Evolutionary conservation across 2,113 vertebrate species (phyloP).

Genomic region (Muntiacus reevesi): DNA sequence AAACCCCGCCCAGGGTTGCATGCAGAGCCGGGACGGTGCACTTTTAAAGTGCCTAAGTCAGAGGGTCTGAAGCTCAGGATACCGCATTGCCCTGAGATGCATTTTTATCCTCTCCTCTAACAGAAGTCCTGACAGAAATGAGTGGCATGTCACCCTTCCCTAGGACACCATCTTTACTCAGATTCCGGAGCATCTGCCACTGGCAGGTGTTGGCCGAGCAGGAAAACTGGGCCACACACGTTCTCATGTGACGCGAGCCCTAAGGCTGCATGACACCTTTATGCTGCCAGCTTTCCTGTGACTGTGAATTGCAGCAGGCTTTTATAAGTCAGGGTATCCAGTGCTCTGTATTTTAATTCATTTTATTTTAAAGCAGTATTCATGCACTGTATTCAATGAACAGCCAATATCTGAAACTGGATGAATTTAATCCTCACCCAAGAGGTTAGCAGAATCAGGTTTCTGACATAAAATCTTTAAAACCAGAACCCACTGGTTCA

Average conservation of each 20-base stretch:
- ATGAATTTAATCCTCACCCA: neutral
- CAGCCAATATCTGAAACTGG: neutral
- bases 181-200: neutral
- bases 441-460: neutral
- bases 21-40: rapidly evolving
- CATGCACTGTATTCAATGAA: neutral
- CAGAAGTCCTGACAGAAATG: neutral
- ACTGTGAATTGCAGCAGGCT: neutral
- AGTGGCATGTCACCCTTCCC: neutral
- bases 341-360: neutral
- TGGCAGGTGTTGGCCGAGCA: neutral
- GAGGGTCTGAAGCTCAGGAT: neutral
- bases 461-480: conserved; percentile 16
- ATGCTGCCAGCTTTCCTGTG: neutral
- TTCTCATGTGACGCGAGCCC: neutral
- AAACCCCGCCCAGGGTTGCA: neutral
- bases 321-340: neutral
- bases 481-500: neutral
- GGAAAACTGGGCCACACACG: neutral
- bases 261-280: neutral
- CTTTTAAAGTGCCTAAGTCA: neutral
- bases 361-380: neutral
- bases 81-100: neutral
- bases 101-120: neutral
- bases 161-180: neutral